Evolutionary conservation across 2,888 invertebrate species (phyloP).

Genomic region (Andrena bucephala): DNA sequence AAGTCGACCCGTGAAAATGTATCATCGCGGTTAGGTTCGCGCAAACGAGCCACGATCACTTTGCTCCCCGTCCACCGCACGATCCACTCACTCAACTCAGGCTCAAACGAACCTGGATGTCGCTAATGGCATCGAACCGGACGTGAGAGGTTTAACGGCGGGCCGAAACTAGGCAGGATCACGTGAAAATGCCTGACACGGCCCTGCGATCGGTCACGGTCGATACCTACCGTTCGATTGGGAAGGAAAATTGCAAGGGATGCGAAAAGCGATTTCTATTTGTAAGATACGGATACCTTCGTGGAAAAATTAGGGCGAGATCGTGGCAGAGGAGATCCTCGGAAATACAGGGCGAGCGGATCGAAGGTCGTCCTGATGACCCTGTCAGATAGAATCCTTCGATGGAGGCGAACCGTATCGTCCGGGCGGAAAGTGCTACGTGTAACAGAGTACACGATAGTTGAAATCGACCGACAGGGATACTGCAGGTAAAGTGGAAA

Average conservation of each 20-base stretch:
- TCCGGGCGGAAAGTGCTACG: conserved; percentile 15
- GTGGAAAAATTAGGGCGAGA: conserved; percentile 7
- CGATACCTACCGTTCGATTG: background rate
- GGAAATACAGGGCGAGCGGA: conserved; percentile 18
- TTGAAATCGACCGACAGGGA: conserved; percentile 45
- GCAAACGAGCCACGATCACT: conserved; percentile 30
- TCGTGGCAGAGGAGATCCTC: background rate
- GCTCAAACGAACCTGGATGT: conserved; percentile 17
- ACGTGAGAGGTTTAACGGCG: background rate
- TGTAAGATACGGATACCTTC: background rate
- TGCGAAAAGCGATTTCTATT: background rate
- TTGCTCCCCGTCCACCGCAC: conserved; percentile 1
- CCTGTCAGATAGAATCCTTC: conserved; percentile 28
- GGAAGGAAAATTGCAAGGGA: background rate
- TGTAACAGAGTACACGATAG: conserved; percentile 9
- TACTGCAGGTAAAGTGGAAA: conserved; percentile 42
- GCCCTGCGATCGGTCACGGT: too few relatives aligned
- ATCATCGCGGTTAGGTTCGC: conserved; percentile 8
- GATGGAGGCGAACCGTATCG: conserved; percentile 14
- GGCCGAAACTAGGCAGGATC: background rate
- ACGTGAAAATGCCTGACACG: background rate
- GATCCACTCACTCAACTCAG: conserved; percentile 4
- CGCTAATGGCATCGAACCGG: conserved; percentile 8
- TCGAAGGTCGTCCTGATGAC: conserved; percentile 37
- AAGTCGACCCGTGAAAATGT: conserved; percentile 35